A percentile compares a stretch with the other conserved stretches of the same genome.
These are phyloP conservation scores for Solenodon paradoxus DNA, from an alignment of 2,113 vertebrate species.

Conservation along the genomic window DNA sequence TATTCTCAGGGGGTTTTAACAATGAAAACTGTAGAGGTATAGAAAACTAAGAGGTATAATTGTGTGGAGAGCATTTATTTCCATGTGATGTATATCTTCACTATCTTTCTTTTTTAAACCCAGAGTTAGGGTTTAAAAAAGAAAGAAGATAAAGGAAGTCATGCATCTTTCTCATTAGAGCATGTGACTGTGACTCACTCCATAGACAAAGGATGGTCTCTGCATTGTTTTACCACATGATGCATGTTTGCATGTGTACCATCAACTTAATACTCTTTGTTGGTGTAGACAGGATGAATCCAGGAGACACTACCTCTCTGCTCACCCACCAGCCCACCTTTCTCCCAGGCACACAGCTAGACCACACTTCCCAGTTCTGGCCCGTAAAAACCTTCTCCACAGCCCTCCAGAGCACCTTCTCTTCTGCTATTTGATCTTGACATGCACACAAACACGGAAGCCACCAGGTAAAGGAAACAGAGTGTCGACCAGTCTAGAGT, in stretches of 20 bases:
- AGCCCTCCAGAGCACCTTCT: not conserved
- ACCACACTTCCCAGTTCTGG: not conserved
- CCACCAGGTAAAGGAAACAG: not conserved
- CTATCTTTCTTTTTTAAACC: not conserved
- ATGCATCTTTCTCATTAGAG: not conserved
- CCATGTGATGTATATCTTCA: not conserved
- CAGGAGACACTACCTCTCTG: not conserved
- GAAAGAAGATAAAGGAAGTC: not conserved
- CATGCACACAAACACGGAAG: not conserved
- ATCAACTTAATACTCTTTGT: not conserved
- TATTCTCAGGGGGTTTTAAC: not conserved
- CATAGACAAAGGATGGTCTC: not conserved
- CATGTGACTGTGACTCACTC: not conserved
- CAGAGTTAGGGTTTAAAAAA: no score
- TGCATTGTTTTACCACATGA: not conserved
- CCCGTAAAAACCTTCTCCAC: not conserved
- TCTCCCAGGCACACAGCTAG: not conserved
- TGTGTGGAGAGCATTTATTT: slow-evolving; percentile 5
- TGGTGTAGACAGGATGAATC: not conserved
- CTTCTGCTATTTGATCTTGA: not conserved
- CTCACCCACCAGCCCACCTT: not conserved
- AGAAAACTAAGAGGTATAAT: not conserved
- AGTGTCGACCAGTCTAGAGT: not conserved
- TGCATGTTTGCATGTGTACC: not conserved
- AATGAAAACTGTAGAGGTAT: not conserved